Conservation (phyloP, 2,888 invertebrate genomes). For the Ommatoiulus sabulosus region DNA sequence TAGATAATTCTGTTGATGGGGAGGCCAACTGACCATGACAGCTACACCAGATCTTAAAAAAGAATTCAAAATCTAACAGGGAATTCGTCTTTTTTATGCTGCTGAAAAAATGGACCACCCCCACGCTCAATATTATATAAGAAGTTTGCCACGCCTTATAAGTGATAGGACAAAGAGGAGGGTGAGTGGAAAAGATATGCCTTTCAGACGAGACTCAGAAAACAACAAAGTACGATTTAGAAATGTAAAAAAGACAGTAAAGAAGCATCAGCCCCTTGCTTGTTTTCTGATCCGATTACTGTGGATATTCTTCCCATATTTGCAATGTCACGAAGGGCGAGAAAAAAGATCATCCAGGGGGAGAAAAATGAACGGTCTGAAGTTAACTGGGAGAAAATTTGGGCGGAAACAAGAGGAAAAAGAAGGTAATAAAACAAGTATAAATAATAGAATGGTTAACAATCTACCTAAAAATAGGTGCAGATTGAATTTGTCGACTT, state of each 20-base stretch:
- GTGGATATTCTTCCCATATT: constrained; percentile 52
- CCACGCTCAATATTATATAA: constrained; percentile 12
- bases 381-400: neutral
- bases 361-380: too few species aligned
- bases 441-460: neutral
- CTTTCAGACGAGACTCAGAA: neutral
- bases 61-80: neutral
- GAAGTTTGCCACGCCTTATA: constrained; percentile 47
- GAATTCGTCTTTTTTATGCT: neutral
- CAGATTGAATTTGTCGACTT: neutral
- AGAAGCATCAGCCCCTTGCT: constrained; percentile 27
- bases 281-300: constrained; percentile 51
- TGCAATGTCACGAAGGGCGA: constrained; percentile 50
- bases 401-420: neutral
- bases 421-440: neutral
- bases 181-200: neutral
- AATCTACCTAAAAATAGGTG: neutral
- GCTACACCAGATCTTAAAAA: neutral
- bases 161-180: neutral
- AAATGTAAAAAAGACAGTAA: constrained; percentile 47
- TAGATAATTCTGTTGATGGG: neutral
- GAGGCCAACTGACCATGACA: neutral
- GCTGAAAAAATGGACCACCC: neutral
- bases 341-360: too few species aligned
- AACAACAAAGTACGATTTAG: constrained; percentile 14